phyloP scores from a whole-genome alignment of 2,797 vertebrate genomes.

The Centropyge bicolor region DNA sequence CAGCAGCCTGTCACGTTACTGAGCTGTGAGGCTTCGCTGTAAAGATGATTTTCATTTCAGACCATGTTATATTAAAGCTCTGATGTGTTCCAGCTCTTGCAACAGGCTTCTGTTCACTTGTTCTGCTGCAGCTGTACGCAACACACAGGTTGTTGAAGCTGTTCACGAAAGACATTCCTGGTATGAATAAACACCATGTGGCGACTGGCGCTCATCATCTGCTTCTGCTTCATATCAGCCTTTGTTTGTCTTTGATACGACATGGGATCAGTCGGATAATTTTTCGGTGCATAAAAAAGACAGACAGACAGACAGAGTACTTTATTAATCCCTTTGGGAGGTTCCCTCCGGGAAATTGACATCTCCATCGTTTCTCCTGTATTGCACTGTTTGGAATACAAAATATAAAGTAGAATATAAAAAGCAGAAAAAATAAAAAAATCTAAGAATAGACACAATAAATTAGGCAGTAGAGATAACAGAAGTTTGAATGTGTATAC shows the following conservation, averaged over 20 bases:
- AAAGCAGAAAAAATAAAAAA: no score
- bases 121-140: background rate
- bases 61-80: background rate
- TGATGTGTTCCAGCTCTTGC: background rate
- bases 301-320: no score
- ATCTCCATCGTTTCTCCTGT: no score
- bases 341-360: no score
- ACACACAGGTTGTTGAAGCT: constrained; percentile 15
- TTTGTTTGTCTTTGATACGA: background rate
- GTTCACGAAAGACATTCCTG: constrained; percentile 45
- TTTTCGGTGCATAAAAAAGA: background rate
- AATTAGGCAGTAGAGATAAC: no score
- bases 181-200: constrained; percentile 33
- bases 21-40: background rate
- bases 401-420: no score
- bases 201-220: background rate
- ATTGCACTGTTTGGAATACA: no score
- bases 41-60: background rate
- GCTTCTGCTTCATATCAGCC: background rate
- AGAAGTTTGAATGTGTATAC: no score
- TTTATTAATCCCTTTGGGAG: no score
- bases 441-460: no score
- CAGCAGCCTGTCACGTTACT: constrained; percentile 6
- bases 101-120: background rate
- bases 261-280: background rate